phyloP scores from a whole-genome alignment of 2,888 invertebrate genomes.

The Seira musarum region DNA sequence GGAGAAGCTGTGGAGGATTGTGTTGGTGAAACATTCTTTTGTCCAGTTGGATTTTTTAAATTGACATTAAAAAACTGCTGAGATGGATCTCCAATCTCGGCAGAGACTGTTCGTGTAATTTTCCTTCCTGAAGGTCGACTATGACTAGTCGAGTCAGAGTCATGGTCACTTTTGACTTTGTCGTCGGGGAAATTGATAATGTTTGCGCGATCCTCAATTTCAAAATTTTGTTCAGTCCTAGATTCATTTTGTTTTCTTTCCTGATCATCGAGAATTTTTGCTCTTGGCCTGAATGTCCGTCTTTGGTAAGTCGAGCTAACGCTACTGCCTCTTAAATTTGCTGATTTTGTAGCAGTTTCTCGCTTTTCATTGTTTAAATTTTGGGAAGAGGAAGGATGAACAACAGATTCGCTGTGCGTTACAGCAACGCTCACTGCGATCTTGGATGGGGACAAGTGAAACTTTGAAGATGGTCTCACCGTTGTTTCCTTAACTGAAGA shows the following conservation, averaged over 20 bases:
- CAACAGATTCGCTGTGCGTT: slow-evolving; percentile 46
- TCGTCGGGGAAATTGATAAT: neutral
- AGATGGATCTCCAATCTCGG: slow-evolving; percentile 40
- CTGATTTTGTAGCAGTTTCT: neutral
- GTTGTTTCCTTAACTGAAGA: neutral
- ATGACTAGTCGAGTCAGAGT: too few species aligned
- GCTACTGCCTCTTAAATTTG: neutral
- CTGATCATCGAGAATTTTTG: too few species aligned
- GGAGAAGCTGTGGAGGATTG: slow-evolving; percentile 16
- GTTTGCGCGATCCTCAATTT: neutral
- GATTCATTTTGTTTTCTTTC: too few species aligned
- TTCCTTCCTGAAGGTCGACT: slow-evolving; percentile 17
- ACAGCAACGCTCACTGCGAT: slow-evolving; percentile 55
- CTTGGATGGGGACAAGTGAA: slow-evolving; percentile 41
- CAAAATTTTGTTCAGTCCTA: too few species aligned
- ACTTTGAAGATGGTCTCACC: neutral
- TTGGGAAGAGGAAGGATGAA: neutral
- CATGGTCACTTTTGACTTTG: neutral
- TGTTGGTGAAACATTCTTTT: too few species aligned
- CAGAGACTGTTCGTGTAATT: slow-evolving; percentile 35
- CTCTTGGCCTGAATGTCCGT: neutral
- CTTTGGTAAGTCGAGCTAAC: neutral
- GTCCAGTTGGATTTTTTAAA: too few species aligned
- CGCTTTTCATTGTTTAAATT: neutral
- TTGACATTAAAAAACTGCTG: too few species aligned